Conservation (phyloP, 2,113 vertebrate genomes). For the Taxidea taxus region DNA sequence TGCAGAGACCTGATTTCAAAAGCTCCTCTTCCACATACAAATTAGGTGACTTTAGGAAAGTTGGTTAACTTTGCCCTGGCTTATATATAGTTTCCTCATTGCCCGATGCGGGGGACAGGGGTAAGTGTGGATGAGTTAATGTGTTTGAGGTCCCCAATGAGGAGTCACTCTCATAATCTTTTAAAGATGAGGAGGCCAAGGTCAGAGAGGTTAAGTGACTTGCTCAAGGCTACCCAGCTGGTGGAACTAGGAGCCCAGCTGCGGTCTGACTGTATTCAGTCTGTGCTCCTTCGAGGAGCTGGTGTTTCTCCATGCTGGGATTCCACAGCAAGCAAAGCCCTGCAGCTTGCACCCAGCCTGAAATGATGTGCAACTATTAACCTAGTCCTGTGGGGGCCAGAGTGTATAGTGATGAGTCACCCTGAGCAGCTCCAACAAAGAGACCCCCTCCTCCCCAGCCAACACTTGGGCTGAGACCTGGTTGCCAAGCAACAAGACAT, state of each 20-base stretch:
- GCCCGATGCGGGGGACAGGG: neutral
- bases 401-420: conserved; percentile 43
- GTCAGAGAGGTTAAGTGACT: neutral
- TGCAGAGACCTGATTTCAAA: neutral
- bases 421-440: neutral
- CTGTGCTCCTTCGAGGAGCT: neutral
- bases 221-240: neutral
- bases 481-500: conserved; percentile 65
- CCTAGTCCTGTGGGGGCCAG: neutral
- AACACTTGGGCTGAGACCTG: neutral
- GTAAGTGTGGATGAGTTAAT: neutral
- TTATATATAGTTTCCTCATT: neutral
- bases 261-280: neutral
- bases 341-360: neutral
- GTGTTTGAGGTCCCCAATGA: neutral
- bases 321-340: neutral
- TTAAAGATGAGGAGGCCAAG: neutral
- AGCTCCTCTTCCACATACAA: neutral
- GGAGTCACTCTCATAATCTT: neutral
- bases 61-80: neutral
- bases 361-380: neutral
- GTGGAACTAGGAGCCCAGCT: neutral
- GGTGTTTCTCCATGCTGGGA: neutral
- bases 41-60: neutral
- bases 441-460: conserved; percentile 26